Base-by-base conservation (phyloP, 64 coral and sea anemone species). In the Hydrozoanthus tunicans region DNA sequence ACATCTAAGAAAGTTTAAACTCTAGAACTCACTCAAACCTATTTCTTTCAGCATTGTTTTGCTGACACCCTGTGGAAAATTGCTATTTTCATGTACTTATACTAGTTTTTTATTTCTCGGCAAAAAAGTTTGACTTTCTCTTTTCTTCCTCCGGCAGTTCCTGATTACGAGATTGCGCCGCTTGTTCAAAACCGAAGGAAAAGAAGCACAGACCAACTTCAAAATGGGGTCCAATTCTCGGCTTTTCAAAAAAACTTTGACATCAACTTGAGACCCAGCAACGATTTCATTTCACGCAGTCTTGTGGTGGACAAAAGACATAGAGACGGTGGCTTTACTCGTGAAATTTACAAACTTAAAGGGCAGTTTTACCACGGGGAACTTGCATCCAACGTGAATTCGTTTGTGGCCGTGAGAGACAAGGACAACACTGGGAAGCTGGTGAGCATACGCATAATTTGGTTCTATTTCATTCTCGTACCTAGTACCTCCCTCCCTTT, bases 291-390 rank as follows among this genome's bases (percentile, higher is more conserved):
- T 74, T 73, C 84, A 5, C 68, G 68, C 11, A 88, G 26, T 59
- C 69, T 88, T 6, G 84, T 88, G 24, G 23, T 88, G 23, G 84
- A 88, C 69, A 88, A 13, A 32, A 54, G 84, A 12, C 14, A 73
- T 5, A 88, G 5, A 88, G 54, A 88, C 11, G 84, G 84, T 1
- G 23, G 55, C 3, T 58, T 88, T 73, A 88, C 84, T 6, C 68
- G 84, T 3, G 70, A 88, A 23, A 13, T 74, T 12, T 88, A 88
- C 69, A 73, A 88, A 74, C 84, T 69, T 4, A 25, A 9, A 88
- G 84, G 84, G 27, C 53, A 71, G 11, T 88, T 88, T 88, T 88
- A 88, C n/a, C 84, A 88, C 24, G 84, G 84, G 6, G 24, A 88
- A 7, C 70, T 88, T 15, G 57, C 12, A 25, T 88, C 84, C 25